phyloP scores from a whole-genome alignment of 2,888 invertebrate species.

The Noctua janthina region DNA sequence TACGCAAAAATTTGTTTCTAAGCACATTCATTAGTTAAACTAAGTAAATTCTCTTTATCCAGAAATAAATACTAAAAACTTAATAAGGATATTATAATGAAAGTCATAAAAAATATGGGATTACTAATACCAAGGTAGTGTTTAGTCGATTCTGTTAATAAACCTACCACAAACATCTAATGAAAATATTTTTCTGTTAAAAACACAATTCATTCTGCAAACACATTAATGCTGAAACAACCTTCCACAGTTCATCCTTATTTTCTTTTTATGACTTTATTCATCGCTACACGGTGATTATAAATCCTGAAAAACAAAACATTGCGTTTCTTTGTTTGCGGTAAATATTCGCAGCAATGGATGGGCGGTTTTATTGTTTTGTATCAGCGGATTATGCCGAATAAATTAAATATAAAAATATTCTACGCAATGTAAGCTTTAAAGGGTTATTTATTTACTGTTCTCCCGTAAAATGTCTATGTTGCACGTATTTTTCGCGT shows the following conservation, averaged over 20 bases:
- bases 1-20: neutral
- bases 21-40: neutral
- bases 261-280: conserved; percentile 60
- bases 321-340: conserved; percentile 58
- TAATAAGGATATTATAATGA: neutral
- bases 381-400: conserved; percentile 41
- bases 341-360: conserved; percentile 50
- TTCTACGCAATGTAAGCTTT: conserved; percentile 19
- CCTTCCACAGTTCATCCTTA: conserved; percentile 32
- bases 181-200: neutral
- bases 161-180: neutral
- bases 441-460: conserved; percentile 26
- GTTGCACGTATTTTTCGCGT: conserved; percentile 7
- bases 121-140: neutral
- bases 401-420: conserved; percentile 43
- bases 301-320: conserved; percentile 58
- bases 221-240: conserved; percentile 41
- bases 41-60: neutral
- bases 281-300: conserved; percentile 52
- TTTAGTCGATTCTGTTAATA: conserved; percentile 8
- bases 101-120: neutral
- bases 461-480: conserved; percentile 5
- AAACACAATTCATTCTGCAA: conserved; percentile 38
- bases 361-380: conserved; percentile 53
- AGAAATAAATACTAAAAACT: neutral